Base-by-base conservation (phyloP, 2,113 vertebrate genomes). In the Ctenomys sociabilis region DNA sequence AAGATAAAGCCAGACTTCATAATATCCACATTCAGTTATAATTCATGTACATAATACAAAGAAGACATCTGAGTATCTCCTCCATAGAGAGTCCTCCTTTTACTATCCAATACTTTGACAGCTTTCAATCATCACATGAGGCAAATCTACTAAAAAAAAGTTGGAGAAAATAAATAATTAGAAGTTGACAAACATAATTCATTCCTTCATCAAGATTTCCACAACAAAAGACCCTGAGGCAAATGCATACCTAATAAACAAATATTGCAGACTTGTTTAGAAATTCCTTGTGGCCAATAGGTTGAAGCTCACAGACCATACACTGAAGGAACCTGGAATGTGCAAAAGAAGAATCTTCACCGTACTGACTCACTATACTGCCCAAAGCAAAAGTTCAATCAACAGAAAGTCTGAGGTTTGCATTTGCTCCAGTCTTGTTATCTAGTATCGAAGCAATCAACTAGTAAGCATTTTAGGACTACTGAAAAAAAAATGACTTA, bases 391-490 rank as follows among this genome's bases (percentile, higher is more conserved):
- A 87, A 78, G 54, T 5, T 7, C 16, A 80, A n/a, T 63, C 32
- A 40, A 12, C 21, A 45, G 7, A 5, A 70, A 37, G 16, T n/a
- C 72, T 70, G 16, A 17, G 4, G 37, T 83, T 93, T 52, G n/a
- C 57, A 66, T 82, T n/a, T 64, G 35, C 32, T 59, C 72, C 26
- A 93, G 64, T 59, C 70, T 85, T 85, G 21, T 78, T 93, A 21
- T 64, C 35, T 88, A 70, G 64, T 22, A 90, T 16, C 63, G 78
- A 84, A 90, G 26, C 26, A 92, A 81, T 54, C 57, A 90, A 90
- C 32, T 2, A 72, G 30, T 37, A 24, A 45, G 32, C 32, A 16
- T 92, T 85, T 95, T 72, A 93, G 52, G 64, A 30, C 52, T 61
- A 8, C 7, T 88, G 81, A 57, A 12, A 57, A 12, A 59, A 40